Base-by-base conservation (phyloP, 1,140 invertebrate species). In the Lepidostoma basale region DNA sequence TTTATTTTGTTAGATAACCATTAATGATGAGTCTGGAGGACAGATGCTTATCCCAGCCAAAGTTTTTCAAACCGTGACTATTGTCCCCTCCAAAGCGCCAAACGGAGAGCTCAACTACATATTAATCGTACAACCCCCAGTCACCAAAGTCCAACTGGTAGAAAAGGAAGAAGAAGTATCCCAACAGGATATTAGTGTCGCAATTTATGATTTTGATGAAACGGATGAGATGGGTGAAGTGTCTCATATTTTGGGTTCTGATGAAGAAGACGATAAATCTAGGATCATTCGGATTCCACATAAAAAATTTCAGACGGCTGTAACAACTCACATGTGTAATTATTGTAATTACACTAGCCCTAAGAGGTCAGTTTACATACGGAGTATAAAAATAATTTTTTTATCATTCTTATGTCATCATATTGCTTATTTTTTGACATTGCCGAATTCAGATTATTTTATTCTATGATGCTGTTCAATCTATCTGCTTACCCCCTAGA, bases 271-370 rank as follows among this genome's bases (percentile, higher is more conserved):
- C 77, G 88, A 90, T 56, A 89, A 90, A 76, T 81, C 85, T 5
- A 89, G 90, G 80, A 87, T 88, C 33, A 80, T 89, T 3, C 89
- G 89, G 77, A 83, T 89, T 10, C 75, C 88, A 12, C 74, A 87
- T 10, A 88, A 90, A 74, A 91, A 91, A 77, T 88, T 87, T 6
- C 89, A 90, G 75, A 86, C 85, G 1, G 85, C 89, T 8, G 85
- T 88, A 1, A 87, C 90, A 77, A 86, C 88, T 42, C 89, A 92
- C 74, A 91, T 92, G 87, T 97, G 95, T 77, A 92, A 90, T 73
- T 95, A 95, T 75, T 97, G 95, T 78, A 92, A 92, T 75, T 97
- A 97, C 77, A 94, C 92, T 0, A 93, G 91, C 78, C 89, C 91
- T 0, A 96, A 96, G 79, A 85, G 91, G 79, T 88, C 74, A 76